phyloP scores from a whole-genome alignment of 2,797 vertebrate genomes.

The Cossypha dichroa region DNA sequence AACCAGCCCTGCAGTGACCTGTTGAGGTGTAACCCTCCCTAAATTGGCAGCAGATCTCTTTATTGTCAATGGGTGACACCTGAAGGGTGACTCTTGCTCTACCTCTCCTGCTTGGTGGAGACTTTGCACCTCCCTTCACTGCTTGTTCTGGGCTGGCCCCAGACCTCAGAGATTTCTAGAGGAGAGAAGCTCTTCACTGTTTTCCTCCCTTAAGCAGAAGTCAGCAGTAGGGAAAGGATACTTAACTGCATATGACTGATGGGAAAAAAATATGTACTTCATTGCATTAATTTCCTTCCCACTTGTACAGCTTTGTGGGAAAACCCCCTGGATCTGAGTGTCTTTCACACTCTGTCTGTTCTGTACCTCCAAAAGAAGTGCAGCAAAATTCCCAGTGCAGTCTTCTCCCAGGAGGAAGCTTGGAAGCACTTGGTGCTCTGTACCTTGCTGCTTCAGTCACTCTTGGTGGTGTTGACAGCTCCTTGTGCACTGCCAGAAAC shows the following conservation, averaged over 20 bases:
- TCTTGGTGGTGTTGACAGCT: neutral
- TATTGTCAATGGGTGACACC: neutral
- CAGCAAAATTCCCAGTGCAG: neutral
- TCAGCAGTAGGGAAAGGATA: neutral
- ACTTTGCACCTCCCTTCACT: neutral
- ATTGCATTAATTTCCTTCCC: neutral
- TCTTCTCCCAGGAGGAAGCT: neutral
- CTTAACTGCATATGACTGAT: neutral
- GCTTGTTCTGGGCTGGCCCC: neutral
- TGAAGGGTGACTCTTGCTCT: neutral
- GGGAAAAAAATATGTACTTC: neutral
- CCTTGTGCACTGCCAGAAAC: neutral
- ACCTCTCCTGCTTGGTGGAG: too few relatives aligned
- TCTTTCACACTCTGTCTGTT: neutral
- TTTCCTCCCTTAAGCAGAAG: neutral
- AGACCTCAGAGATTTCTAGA: accelerated
- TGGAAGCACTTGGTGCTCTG: neutral
- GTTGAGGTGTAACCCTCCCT: neutral
- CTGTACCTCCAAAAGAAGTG: neutral
- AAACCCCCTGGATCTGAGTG: accelerated
- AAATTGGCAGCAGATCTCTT: neutral
- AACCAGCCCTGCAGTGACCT: neutral
- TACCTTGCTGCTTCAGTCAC: neutral
- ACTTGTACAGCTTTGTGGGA: neutral
- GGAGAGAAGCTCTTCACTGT: neutral